Evolutionary conservation across 2,888 invertebrate species (phyloP), one percentile per base, ranked within the genome.

Genomic region (Miltochrista miniata): DNA sequence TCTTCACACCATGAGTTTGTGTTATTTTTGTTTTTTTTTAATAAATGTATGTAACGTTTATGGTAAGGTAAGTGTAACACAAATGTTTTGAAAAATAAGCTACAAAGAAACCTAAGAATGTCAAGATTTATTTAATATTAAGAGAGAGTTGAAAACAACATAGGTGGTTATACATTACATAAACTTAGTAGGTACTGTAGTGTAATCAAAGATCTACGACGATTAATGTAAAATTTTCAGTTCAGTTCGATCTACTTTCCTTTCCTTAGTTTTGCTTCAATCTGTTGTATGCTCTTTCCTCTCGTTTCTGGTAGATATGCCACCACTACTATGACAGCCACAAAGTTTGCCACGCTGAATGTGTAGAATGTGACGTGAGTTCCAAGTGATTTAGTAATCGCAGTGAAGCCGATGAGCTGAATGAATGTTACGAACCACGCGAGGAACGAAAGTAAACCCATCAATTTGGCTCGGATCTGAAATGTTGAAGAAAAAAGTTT

Each of bases 241-340:
- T 24, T 24, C 18, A 9, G 9, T 12, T 10, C 24, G 2, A 18
- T 13, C 40, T 14, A 29, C 3, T 48, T 10, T 33, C 38, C 40
- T 54, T 60, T 48, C 40, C 45, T 45, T 31, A 76, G 39, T 24
- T 64, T 61, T 9, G 50, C 50, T 45, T 82, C 73, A 13, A 90
- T 89, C 47, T 82, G 63, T 13, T 85, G 80, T 1, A 87, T 71
- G 24, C 68, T 70, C 54, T 81, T 85, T 0, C 85, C 87, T 47
- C 81, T 89, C 0, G 91, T 92, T 64, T 92, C 92, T 0, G 90
- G 90, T 2, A 92, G 57, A 2, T 73, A 57, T 1, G 80, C 24
- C 1, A 83, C 34, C 2, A 74, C 71, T n/a, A 83, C 66, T 4
- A 79, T 31, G 1, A 76, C 65, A 0, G 86, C 83, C 1, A 73